Evolutionary conservation across 2,113 vertebrate genomes (phyloP).

Genomic region (Coptodon bakossiorum): DNA sequence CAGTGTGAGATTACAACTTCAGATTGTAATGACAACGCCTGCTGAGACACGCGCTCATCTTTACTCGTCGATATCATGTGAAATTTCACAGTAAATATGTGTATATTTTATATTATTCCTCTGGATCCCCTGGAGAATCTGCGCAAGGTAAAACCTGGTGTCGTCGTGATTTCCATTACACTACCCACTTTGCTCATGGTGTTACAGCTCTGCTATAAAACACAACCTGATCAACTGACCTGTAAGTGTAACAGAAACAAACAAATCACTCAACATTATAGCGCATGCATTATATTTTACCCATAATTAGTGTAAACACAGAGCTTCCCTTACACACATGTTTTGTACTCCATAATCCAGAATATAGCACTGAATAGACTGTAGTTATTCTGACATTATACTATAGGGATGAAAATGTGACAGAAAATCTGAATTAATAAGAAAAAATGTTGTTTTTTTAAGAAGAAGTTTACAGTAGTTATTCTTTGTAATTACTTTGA

Average conservation of each 20-base stretch:
- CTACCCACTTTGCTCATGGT: background rate
- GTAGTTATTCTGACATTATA: background rate
- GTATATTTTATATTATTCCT: background rate
- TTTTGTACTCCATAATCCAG: background rate
- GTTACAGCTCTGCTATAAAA: background rate
- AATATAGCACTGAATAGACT: background rate
- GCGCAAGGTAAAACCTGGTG: background rate
- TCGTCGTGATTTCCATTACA: background rate
- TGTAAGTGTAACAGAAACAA: background rate
- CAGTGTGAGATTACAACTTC: background rate
- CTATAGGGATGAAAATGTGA: background rate
- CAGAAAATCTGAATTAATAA: background rate
- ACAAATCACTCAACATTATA: background rate
- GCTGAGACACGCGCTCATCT: background rate
- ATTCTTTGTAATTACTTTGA: background rate
- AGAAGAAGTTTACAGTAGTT: background rate
- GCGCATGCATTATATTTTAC: background rate
- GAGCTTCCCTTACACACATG: background rate
- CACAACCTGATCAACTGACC: background rate
- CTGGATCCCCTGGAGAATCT: background rate
- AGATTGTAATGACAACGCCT: background rate
- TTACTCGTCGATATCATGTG: background rate
- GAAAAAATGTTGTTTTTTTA: background rate
- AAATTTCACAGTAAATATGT: background rate
- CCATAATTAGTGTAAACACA: background rate